Evolutionary conservation across 2,888 invertebrate species (phyloP).

Genomic region (Phaedon cochleariae): DNA sequence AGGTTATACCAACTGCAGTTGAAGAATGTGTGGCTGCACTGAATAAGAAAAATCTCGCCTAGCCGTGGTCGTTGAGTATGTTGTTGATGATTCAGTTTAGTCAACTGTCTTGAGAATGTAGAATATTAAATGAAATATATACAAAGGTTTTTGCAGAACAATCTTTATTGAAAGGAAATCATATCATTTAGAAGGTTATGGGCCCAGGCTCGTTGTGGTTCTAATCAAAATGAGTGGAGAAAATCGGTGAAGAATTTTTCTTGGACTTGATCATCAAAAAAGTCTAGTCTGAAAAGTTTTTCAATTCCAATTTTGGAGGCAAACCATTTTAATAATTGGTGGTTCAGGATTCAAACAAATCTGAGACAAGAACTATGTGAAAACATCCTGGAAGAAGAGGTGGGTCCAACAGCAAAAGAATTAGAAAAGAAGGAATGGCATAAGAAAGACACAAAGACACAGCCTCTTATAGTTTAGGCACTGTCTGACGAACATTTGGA

Average conservation of each 20-base stretch:
- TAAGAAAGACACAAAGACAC: constrained; percentile 21
- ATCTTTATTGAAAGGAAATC: too few relatives aligned
- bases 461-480: constrained; percentile 34
- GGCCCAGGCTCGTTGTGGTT: neutral
- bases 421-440: constrained; percentile 12
- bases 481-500: constrained; percentile 37
- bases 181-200: neutral
- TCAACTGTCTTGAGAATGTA: too few relatives aligned
- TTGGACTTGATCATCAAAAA: neutral
- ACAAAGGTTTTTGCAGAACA: too few relatives aligned
- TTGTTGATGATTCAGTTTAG: too few relatives aligned
- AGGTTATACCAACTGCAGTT: too few relatives aligned
- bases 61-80: too few relatives aligned
- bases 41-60: too few relatives aligned
- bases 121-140: too few relatives aligned
- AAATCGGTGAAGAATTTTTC: neutral
- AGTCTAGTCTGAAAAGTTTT: constrained; percentile 4
- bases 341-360: constrained; percentile 10
- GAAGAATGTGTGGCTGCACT: too few relatives aligned
- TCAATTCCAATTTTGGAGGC: constrained; percentile 5
- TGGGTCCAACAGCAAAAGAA: neutral
- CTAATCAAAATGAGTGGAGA: neutral
- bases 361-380: constrained; percentile 4
- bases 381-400: neutral
- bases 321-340: constrained; percentile 14